phyloP scores from a whole-genome alignment of 2,888 invertebrate genomes.

The Leptura quadrifasciata region DNA sequence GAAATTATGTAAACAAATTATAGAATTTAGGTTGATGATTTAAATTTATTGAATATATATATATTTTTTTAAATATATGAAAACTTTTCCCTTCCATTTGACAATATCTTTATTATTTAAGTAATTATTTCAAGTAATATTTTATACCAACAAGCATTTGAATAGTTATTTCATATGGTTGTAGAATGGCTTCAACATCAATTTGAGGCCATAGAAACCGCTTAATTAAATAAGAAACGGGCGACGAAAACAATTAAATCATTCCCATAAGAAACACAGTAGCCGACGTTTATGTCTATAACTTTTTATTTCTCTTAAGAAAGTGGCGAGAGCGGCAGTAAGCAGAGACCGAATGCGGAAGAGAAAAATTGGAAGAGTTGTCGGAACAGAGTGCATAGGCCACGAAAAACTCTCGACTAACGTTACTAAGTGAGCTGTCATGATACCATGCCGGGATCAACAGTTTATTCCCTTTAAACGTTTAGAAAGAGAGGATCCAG shows the following conservation, averaged over 20 bases:
- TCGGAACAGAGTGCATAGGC: conserved; percentile 70
- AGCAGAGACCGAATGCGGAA: conserved; percentile 60
- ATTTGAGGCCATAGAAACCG: background rate
- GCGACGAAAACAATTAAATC: conserved; percentile 34
- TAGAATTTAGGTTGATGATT: no score
- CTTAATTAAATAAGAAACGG: background rate
- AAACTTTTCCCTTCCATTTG: no score
- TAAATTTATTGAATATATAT: no score
- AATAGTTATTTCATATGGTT: no score
- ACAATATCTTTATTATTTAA: no score
- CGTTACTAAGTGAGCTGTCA: conserved; percentile 70
- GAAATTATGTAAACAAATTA: no score
- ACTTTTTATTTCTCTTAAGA: conserved; percentile 30
- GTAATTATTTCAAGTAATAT: no score
- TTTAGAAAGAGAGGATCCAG: conserved; percentile 36
- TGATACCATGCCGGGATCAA: conserved; percentile 64
- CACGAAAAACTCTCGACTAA: conserved; percentile 68
- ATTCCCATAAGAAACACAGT: conserved; percentile 40
- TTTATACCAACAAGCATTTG: no score
- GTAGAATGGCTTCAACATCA: background rate
- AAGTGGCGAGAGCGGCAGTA: conserved; percentile 45
- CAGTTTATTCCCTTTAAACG: conserved; percentile 65
- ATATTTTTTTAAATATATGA: no score
- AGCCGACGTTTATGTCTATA: conserved; percentile 38
- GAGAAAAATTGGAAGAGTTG: conserved; percentile 72